A percentile compares a stretch with the other conserved stretches of the same genome.
Conservation (phyloP, 2,113 vertebrate genomes). For the Emydocephalus ijimae region DNA sequence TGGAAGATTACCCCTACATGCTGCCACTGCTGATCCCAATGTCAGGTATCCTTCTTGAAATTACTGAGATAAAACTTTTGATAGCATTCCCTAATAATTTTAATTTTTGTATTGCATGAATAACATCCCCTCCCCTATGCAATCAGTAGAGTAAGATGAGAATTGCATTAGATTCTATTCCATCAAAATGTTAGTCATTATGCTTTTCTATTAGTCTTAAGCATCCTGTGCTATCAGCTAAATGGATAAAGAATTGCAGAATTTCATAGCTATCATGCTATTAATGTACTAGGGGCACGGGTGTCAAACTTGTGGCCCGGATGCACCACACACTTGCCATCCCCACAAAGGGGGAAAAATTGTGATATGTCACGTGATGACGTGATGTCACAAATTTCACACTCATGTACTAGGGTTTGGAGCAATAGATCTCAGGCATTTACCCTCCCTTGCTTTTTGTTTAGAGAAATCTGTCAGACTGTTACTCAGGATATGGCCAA, state of each 20-base stretch:
- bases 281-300: not conserved
- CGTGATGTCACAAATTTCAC: no score
- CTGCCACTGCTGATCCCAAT: conserved; percentile 81
- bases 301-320: no score
- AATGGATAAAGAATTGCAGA: not conserved
- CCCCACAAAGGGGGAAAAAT: no score
- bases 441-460: not conserved
- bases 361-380: no score
- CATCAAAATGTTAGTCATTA: not conserved
- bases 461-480: not conserved
- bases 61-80: not conserved
- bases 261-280: not conserved
- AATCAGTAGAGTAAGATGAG: not conserved
- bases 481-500: not conserved
- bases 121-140: not conserved
- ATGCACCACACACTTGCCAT: no score
- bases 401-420: not conserved
- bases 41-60: conserved; percentile 72
- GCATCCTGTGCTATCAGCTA: not conserved
- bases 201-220: not conserved
- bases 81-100: not conserved
- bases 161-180: not conserved
- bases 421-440: not conserved
- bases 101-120: not conserved
- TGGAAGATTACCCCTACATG: conserved; percentile 82